Conservation (phyloP, 1,140 invertebrate genomes). For the Orchestia grillus region DNA sequence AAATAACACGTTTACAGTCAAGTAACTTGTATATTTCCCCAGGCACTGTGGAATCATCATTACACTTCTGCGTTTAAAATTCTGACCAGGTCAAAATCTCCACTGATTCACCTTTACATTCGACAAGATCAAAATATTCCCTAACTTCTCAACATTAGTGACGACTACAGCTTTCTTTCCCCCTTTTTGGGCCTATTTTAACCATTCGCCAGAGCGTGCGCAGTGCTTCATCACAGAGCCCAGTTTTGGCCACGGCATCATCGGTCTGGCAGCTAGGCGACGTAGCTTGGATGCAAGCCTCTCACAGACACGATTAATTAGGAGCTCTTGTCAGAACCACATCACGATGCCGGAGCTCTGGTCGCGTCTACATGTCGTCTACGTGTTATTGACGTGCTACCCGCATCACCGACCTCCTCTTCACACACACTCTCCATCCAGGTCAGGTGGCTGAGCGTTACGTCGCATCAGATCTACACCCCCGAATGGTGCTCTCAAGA, state of each 20-base stretch:
- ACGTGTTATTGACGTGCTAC: constrained; percentile 10
- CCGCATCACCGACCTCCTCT: background rate
- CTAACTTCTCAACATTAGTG: too few species aligned
- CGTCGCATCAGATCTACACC: background rate
- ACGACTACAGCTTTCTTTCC: too few species aligned
- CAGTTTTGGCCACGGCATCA: background rate
- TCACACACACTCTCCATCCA: background rate
- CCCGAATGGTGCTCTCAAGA: background rate
- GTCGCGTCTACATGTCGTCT: background rate
- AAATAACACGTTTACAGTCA: too few species aligned
- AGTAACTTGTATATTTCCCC: too few species aligned
- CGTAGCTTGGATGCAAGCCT: background rate
- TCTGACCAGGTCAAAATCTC: too few species aligned
- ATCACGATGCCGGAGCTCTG: background rate
- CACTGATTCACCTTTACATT: too few species aligned
- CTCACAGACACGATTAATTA: constrained; percentile 24
- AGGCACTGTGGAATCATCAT: too few species aligned
- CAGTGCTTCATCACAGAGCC: too few species aligned
- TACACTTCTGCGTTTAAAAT: too few species aligned
- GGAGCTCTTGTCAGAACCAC: background rate
- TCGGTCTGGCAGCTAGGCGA: background rate
- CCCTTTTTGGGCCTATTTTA: too few species aligned
- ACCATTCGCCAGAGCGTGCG: too few species aligned
- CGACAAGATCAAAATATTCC: too few species aligned
- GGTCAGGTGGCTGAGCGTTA: background rate